These are phyloP conservation scores for Nemurella pictetii DNA, from an alignment of 2,888 invertebrate species.

Conservation along the genomic window DNA sequence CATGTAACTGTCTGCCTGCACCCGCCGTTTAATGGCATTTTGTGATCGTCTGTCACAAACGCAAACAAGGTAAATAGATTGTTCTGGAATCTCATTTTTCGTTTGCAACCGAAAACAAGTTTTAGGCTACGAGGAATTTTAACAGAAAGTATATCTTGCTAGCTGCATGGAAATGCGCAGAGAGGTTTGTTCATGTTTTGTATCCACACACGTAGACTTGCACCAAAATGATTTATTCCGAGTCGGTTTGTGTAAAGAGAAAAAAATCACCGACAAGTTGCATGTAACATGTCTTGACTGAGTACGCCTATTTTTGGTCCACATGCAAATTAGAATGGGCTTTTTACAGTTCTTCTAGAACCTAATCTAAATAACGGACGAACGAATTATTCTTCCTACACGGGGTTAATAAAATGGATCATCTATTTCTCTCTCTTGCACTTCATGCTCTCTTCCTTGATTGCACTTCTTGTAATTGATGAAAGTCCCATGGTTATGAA, in stretches of 20 bases:
- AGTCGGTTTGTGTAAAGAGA: not conserved
- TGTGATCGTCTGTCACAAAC: not conserved
- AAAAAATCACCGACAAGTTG: not conserved
- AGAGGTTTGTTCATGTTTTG: not conserved
- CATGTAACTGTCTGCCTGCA: conserved; percentile 1
- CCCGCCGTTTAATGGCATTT: not conserved
- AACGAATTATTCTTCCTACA: conserved; percentile 11
- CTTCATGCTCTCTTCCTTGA: not conserved
- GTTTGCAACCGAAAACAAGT: not conserved
- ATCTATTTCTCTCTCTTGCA: not conserved
- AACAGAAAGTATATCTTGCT: not conserved
- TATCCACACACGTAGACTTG: not conserved
- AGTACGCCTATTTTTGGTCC: not conserved
- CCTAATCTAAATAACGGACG: conserved; percentile 14
- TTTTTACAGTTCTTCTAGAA: not conserved
- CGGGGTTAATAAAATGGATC: conserved; percentile 15
- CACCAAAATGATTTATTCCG: not conserved
- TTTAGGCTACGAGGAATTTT: not conserved
- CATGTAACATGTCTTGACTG: not conserved
- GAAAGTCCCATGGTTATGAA: conserved; percentile 1
- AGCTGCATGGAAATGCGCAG: not conserved
- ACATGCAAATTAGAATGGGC: not conserved
- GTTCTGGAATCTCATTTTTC: not conserved
- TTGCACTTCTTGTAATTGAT: conserved; percentile 23
- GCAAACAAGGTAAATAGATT: not conserved